Evolutionary conservation across 2,888 invertebrate genomes (phyloP), one percentile per base, ranked within the genome.

Genomic region (Eugnorisma glareosa): DNA sequence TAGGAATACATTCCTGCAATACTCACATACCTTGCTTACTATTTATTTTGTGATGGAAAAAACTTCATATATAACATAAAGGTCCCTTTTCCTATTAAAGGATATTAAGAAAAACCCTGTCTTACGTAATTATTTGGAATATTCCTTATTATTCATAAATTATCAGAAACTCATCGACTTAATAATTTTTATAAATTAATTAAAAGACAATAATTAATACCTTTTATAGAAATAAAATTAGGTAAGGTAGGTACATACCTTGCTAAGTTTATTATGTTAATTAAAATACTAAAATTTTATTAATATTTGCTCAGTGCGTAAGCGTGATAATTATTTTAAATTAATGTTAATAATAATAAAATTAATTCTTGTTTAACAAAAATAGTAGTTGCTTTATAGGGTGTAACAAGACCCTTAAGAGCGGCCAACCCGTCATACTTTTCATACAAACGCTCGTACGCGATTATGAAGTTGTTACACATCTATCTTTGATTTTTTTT

Each of bases 71-170:
- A 37, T 48, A 43, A 15, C 13, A 43, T 28, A 40, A 21, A 21
- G 0, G 1, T 28, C 15, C 4, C 0, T 72, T 67, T 77, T 67
- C 24, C 8, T 43, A 31, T 15, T 35, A 35, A 10, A 54, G 21
- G 28, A 24, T 69, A 35, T 13, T 31, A 11, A 48, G 7, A 1
- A 66, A 48, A 31, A 40, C n/a, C 0, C n/a, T 64, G 35, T 28
- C 21, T 24, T 40, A 73, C 35, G 51, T 45, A 66, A 24, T 10
- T 61, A 43, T 51, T 71, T 35, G 8, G 59, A 59, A 67, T 66
- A 18, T 71, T 71, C 48, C 57, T 7, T 54, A n/a, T 13, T 28
- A 57, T 28, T 57, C 5, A 15, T 78, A 35, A 18, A 45, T 8
- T 71, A 43, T 1, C 35, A 48, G 6, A 67, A 67, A 48, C 63